Percentiles rank a stretch among this genome's conserved stretches.
phyloP scores from a whole-genome alignment of 2,888 invertebrate genomes.

The Volucella inflata region DNA sequence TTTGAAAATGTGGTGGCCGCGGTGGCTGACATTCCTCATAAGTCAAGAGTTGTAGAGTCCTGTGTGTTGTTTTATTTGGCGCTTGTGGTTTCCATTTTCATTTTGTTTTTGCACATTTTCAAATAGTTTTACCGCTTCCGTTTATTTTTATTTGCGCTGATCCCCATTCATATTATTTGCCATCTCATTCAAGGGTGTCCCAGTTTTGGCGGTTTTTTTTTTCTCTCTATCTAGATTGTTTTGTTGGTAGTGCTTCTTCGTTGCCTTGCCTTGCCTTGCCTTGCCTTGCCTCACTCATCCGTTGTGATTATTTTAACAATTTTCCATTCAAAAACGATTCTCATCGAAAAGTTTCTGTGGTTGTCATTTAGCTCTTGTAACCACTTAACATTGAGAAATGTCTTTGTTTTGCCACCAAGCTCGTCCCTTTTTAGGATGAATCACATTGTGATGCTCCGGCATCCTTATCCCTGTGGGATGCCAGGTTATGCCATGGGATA shows the following conservation, averaged over 20 bases:
- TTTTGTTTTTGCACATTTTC: conserved; percentile 34
- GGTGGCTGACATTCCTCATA: conserved; percentile 42
- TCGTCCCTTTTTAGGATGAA: conserved; percentile 2
- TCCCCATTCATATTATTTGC: conserved; percentile 50
- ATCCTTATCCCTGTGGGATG: not conserved
- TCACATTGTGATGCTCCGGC: not conserved
- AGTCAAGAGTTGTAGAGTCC: conserved; percentile 34
- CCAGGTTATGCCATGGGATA: conserved; percentile 18
- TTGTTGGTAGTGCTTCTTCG: too few species aligned
- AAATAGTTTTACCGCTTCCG: conserved; percentile 41
- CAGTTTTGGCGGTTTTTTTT: conserved; percentile 31
- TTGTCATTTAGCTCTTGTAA: conserved; percentile 65
- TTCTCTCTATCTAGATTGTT: not conserved
- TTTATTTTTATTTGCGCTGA: conserved; percentile 26
- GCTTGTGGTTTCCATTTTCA: not conserved
- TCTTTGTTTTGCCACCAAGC: conserved; percentile 36
- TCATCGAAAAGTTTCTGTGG: conserved; percentile 63
- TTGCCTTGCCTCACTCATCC: conserved; percentile 2
- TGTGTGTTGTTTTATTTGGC: conserved; percentile 17
- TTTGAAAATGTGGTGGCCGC: not conserved
- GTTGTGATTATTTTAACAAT: conserved; percentile 60
- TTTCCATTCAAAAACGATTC: conserved; percentile 57
- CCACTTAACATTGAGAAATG: conserved; percentile 60
- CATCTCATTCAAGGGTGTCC: conserved; percentile 34
- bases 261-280: too few species aligned